Conservation (phyloP, 2,888 invertebrate species). For the Automeris io region DNA sequence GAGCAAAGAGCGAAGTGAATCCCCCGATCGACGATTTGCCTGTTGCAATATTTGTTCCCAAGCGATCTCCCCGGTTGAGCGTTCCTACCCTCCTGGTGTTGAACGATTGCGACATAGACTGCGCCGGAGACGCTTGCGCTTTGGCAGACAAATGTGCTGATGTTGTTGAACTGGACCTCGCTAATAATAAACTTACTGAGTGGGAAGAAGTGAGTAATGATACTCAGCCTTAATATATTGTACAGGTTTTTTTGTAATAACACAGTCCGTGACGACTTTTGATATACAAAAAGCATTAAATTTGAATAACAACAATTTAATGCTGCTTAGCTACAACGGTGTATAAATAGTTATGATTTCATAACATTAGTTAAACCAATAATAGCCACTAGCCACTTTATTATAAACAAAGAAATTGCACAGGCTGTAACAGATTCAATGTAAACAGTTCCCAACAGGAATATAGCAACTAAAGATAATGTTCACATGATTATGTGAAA, state of each 20-base stretch:
- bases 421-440: constrained; percentile 10
- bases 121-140: constrained; percentile 89
- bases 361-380: no score
- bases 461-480: constrained; percentile 18
- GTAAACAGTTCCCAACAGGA: constrained; percentile 10
- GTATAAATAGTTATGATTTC: no score
- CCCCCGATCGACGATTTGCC: constrained; percentile 79
- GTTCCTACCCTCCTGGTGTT: constrained; percentile 91
- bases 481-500: constrained; percentile 29
- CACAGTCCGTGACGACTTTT: no score
- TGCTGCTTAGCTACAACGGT: no score
- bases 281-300: no score
- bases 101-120: constrained; percentile 93
- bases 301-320: no score
- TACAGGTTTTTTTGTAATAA: no score
- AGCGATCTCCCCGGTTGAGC: constrained; percentile 84
- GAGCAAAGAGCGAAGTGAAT: constrained; percentile 80
- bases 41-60: constrained; percentile 91
- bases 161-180: constrained; percentile 95
- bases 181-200: constrained; percentile 92
- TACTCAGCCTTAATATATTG: background rate
- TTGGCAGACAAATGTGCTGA: constrained; percentile 89
- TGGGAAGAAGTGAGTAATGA: constrained; percentile 86
- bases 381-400: no score
- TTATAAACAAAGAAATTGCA: background rate